Conservation (phyloP, 1,140 invertebrate species). For the Zaprionus vittiger region DNA sequence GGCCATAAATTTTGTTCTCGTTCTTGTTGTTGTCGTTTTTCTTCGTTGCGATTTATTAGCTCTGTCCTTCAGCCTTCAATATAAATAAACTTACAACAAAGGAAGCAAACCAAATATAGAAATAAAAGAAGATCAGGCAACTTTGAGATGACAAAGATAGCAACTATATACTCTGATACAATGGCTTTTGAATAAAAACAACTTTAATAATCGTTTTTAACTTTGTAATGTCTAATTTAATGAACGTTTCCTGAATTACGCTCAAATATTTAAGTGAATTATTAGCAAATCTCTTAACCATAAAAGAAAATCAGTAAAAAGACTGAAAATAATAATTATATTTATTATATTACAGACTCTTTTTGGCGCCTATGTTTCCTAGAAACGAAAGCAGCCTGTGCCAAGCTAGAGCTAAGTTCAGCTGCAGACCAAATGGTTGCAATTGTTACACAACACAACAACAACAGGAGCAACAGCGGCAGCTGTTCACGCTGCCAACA, state of each 20-base stretch:
- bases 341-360: constrained; percentile 13
- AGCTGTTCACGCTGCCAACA: constrained; percentile 4
- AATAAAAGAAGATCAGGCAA: neutral
- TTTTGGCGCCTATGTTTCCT: constrained; percentile 26
- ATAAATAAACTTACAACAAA: constrained; percentile 52
- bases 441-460: constrained; percentile 68
- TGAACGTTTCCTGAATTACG: neutral
- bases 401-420: constrained; percentile 15
- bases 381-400: constrained; percentile 10
- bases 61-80: constrained; percentile 67
- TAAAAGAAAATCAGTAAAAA: neutral
- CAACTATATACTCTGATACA: neutral
- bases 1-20: constrained; percentile 59
- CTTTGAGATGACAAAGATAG: neutral
- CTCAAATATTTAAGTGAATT: neutral
- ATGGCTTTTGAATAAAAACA: too few species aligned
- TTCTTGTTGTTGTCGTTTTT: constrained; percentile 26
- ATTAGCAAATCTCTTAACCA: constrained; percentile 1
- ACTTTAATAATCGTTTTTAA: neutral
- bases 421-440: constrained; percentile 33
- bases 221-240: neutral
- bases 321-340: neutral
- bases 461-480: constrained; percentile 25
- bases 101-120: constrained; percentile 10
- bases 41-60: constrained; percentile 62